These are phyloP conservation scores for Xenentodon cancila DNA, from an alignment of 2,797 vertebrate genomes.

Conservation along the genomic window DNA sequence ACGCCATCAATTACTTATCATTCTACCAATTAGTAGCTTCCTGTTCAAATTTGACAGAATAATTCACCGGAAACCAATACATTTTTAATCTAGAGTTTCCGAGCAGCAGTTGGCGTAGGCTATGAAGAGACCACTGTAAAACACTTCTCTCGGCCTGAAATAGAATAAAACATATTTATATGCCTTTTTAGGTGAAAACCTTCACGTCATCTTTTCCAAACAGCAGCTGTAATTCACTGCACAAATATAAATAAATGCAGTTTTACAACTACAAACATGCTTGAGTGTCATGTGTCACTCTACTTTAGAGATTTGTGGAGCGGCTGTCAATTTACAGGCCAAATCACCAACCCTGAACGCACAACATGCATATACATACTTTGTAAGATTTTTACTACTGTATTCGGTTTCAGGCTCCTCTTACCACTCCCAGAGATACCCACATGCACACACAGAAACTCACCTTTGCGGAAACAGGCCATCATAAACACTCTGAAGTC, in stretches of 20 bases:
- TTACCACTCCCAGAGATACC: constrained; percentile 17
- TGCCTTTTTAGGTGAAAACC: not conserved
- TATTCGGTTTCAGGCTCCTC: constrained; percentile 19
- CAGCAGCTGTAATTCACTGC: too few species aligned
- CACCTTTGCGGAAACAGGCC: constrained; percentile 75
- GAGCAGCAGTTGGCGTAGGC: constrained; percentile 41
- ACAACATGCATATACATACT: constrained; percentile 8
- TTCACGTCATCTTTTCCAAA: not conserved
- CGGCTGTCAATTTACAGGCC: constrained; percentile 36
- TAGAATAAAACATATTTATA: constrained; percentile 22
- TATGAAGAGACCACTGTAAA: constrained; percentile 46
- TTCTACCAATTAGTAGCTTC: constrained; percentile 67
- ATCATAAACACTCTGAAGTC: constrained; percentile 53
- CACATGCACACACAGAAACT: constrained; percentile 61
- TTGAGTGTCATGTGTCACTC: constrained; percentile 27
- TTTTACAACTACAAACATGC: constrained; percentile 18
- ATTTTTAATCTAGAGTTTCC: constrained; percentile 67
- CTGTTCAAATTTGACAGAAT: constrained; percentile 69
- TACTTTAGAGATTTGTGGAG: constrained; percentile 35
- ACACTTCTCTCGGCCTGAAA: constrained; percentile 25
- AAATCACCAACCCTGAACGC: constrained; percentile 35
- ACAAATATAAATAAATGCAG: too few species aligned
- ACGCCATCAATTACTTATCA: constrained; percentile 73
- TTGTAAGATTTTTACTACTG: constrained; percentile 26
- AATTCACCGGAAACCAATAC: constrained; percentile 64